phyloP scores from a whole-genome alignment of 2,888 invertebrate genomes.

The Polylopha cassiicola region DNA sequence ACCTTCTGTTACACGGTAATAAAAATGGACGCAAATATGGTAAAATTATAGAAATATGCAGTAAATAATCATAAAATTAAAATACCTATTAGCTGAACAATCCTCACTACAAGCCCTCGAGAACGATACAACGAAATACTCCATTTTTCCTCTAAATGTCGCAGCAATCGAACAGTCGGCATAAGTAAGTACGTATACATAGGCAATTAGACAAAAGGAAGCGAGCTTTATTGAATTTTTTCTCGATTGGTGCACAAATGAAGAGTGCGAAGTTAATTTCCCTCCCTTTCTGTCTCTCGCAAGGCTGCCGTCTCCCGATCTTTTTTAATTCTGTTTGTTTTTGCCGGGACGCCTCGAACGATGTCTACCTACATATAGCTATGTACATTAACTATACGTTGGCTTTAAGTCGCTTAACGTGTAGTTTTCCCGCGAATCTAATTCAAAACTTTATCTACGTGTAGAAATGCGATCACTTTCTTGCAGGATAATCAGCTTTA shows the following conservation, averaged over 20 bases:
- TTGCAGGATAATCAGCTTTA: constrained; percentile 37
- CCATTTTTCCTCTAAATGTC: constrained; percentile 45
- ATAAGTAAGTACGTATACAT: constrained; percentile 59
- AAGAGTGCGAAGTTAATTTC: constrained; percentile 61
- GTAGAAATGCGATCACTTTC: constrained; percentile 13
- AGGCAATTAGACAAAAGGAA: constrained; percentile 73
- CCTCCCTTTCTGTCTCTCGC: constrained; percentile 58
- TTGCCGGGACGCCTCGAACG: constrained; percentile 26
- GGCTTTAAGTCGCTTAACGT: constrained; percentile 30
- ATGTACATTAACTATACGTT: constrained; percentile 25
- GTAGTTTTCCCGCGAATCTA: constrained; percentile 38
- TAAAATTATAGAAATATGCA: background rate
- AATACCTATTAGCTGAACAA: constrained; percentile 12
- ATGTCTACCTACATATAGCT: constrained; percentile 9
- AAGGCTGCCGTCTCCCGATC: constrained; percentile 44
- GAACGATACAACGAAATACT: constrained; percentile 30
- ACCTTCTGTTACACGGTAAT: too few relatives aligned
- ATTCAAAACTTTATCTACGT: constrained; percentile 47
- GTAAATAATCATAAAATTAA: constrained; percentile 5
- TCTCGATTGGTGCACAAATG: constrained; percentile 70
- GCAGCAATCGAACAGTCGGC: constrained; percentile 49
- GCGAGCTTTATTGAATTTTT: constrained; percentile 73
- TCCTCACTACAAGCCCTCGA: constrained; percentile 25
- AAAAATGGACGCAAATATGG: too few relatives aligned
- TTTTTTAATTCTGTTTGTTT: constrained; percentile 58